Conservation (phyloP, 2,888 invertebrate species). For the Nowickia ferox region DNA sequence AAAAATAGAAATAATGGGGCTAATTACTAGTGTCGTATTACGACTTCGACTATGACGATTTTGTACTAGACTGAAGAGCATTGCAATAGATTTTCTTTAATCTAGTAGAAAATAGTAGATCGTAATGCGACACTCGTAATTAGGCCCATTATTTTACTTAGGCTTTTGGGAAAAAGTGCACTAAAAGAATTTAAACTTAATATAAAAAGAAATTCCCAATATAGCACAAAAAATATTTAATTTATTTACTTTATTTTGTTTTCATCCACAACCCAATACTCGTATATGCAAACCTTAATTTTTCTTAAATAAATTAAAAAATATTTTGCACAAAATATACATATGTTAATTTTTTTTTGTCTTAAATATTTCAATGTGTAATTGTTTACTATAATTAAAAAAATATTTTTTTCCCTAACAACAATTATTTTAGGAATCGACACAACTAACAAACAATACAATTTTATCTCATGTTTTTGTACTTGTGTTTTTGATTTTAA, state of each 20-base stretch:
- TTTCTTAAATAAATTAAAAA: constrained; percentile 42
- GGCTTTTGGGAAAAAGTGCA: not conserved
- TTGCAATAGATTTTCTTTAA: too few species aligned
- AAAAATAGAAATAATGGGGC: too few species aligned
- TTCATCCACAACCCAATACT: not conserved
- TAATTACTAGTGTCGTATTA: too few species aligned
- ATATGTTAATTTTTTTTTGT: constrained; percentile 10
- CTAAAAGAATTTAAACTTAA: not conserved
- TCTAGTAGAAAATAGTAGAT: too few species aligned
- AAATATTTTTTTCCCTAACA: not conserved
- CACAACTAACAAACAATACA: constrained; percentile 42
- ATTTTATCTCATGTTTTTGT: constrained; percentile 25
- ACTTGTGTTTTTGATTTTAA: not conserved
- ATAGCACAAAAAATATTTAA: too few species aligned
- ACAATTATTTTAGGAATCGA: constrained; percentile 19
- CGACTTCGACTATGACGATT: too few species aligned
- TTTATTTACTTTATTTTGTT: too few species aligned
- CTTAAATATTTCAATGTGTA: constrained; percentile 12
- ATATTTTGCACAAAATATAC: constrained; percentile 49
- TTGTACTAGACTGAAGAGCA: too few species aligned
- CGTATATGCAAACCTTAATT: not conserved
- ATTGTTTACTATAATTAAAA: not conserved
- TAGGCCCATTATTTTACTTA: too few species aligned
- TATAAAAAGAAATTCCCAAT: too few species aligned
- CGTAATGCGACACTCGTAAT: too few species aligned